These are phyloP conservation scores for Phallusia fumigata DNA, from an alignment of 23 tunicate genomes.

Conservation along the genomic window DNA sequence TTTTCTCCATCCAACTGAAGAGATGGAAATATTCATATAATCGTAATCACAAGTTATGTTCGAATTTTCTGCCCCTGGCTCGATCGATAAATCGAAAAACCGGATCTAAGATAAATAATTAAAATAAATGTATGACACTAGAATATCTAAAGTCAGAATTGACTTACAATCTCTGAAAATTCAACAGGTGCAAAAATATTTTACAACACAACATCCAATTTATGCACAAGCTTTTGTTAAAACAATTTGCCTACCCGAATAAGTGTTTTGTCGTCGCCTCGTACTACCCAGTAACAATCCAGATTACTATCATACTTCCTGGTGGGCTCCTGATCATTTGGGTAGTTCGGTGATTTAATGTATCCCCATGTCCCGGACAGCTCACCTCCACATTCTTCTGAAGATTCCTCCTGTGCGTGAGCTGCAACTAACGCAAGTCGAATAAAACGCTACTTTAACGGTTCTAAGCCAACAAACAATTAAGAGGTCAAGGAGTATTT, in stretches of 20 bases:
- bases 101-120: slow-evolving; percentile 28
- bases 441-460: no score
- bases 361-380: neutral
- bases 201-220: no score
- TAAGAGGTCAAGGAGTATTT: no score
- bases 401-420: neutral
- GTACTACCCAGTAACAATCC: slow-evolving; percentile 2
- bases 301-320: neutral
- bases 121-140: no score
- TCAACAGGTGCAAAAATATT: no score
- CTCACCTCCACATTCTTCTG: neutral
- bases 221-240: no score
- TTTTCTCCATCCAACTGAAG: slow-evolving; percentile 44
- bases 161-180: no score
- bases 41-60: slow-evolving; percentile 85
- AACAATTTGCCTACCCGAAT: neutral
- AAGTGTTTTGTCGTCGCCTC: neutral
- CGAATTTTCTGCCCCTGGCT: slow-evolving; percentile 56
- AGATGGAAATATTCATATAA: slow-evolving; percentile 60
- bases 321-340: neutral
- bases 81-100: slow-evolving; percentile 52
- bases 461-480: no score
- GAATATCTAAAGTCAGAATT: no score
- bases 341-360: neutral
- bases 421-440: neutral